These are phyloP conservation scores for Sarcophilus harrisii DNA, from an alignment of 2,797 vertebrate species.

Conservation along the genomic window DNA sequence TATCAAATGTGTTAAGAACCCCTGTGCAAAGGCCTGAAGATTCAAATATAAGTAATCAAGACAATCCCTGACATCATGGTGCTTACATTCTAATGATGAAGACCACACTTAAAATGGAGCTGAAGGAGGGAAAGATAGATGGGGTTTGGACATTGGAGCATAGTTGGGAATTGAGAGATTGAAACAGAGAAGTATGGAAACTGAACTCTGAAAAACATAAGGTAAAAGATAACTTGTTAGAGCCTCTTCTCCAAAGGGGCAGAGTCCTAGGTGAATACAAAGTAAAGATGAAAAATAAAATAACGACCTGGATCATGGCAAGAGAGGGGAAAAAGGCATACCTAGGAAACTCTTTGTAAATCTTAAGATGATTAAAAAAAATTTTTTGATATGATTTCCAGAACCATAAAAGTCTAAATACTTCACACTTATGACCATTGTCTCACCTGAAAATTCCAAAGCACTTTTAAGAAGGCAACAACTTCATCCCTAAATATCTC, in stretches of 20 bases:
- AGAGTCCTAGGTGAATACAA: neutral
- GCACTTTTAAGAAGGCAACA: neutral
- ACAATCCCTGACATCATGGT: neutral
- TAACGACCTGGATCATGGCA: neutral
- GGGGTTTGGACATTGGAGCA: neutral
- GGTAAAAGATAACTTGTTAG: neutral
- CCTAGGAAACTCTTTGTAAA: neutral
- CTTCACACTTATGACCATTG: neutral
- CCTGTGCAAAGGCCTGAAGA: neutral
- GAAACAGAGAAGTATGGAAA: neutral
- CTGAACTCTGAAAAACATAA: neutral
- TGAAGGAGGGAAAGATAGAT: neutral
- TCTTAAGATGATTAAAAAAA: neutral
- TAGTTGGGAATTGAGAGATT: neutral
- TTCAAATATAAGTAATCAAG: neutral
- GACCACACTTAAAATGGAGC: neutral
- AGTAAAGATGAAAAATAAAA: neutral
- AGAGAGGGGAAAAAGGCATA: neutral
- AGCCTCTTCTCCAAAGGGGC: neutral
- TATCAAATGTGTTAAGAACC: neutral
- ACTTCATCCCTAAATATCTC: neutral
- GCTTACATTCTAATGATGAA: neutral
- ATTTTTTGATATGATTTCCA: neutral
- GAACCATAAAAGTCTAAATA: slow-evolving; percentile 3
- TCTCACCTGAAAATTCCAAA: neutral